Conservation (phyloP, 2,113 vertebrate species). For the Diadophis punctatus region DNA sequence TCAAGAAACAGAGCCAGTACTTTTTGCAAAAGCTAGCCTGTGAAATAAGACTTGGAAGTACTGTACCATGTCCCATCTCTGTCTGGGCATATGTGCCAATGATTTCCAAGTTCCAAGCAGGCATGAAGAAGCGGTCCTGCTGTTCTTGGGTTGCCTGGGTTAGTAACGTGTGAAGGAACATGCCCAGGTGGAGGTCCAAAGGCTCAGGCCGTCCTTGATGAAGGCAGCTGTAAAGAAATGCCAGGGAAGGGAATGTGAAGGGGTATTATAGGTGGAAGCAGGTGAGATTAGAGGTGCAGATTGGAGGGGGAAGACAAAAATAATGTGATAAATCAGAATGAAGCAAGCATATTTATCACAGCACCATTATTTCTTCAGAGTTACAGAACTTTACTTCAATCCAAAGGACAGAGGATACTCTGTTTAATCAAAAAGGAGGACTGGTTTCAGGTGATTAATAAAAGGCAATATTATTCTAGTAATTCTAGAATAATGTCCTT, state of each 20-base stretch:
- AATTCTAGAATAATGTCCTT: background rate
- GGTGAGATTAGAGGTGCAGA: slow-evolving; percentile 48
- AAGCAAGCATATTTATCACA: slow-evolving; percentile 44
- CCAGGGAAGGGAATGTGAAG: slow-evolving; percentile 47
- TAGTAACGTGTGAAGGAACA: slow-evolving; percentile 97
- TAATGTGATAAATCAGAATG: slow-evolving; percentile 52
- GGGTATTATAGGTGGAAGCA: slow-evolving; percentile 48
- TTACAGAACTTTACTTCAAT: background rate
- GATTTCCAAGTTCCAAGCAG: slow-evolving; percentile 96
- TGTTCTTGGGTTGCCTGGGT: slow-evolving; percentile 94
- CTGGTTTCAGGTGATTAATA: background rate
- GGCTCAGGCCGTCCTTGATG: slow-evolving; percentile 85
- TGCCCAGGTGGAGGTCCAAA: slow-evolving; percentile 95
- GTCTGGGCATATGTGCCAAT: slow-evolving; percentile 99
- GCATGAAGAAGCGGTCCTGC: slow-evolving; percentile 95
- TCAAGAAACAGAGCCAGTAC: background rate
- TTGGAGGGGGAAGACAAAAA: slow-evolving; percentile 54
- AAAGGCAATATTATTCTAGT: background rate
- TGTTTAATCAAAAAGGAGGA: background rate
- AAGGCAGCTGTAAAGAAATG: slow-evolving; percentile 77
- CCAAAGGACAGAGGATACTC: background rate
- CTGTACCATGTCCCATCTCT: slow-evolving; percentile 98
- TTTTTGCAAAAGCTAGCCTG: slow-evolving; percentile 33
- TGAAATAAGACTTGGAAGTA: slow-evolving; percentile 62
- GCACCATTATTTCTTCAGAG: slow-evolving; percentile 56